Evolutionary conservation across 2,888 invertebrate species (phyloP).

Genomic region (Agelastica alni): DNA sequence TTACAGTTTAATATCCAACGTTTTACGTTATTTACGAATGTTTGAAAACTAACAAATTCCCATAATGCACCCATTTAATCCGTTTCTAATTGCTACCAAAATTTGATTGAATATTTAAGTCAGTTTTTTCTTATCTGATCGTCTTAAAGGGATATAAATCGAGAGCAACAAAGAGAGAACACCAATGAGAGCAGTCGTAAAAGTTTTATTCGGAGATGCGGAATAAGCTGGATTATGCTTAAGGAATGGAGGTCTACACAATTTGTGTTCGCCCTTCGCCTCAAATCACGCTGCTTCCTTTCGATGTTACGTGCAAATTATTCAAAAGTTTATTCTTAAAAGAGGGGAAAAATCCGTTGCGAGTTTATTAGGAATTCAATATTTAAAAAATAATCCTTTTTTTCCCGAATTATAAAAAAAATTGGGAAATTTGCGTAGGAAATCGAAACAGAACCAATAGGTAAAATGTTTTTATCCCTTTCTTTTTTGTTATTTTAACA

Average conservation of each 20-base stretch:
- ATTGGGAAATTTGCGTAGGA: too few species aligned
- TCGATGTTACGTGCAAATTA: slow-evolving; percentile 18
- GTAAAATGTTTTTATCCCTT: too few species aligned
- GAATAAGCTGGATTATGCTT: slow-evolving; percentile 15
- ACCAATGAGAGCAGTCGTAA: slow-evolving; percentile 12
- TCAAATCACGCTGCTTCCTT: slow-evolving; percentile 18
- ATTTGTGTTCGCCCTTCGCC: slow-evolving; percentile 13
- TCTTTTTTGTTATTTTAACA: too few species aligned
- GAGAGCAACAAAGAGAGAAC: slow-evolving; percentile 11
- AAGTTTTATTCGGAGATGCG: slow-evolving; percentile 13
- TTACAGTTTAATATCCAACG: too few species aligned
- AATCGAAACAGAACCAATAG: too few species aligned
- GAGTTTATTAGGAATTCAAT: slow-evolving; percentile 14
- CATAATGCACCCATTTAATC: slow-evolving; percentile 2
- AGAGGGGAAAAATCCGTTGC: slow-evolving; percentile 9
- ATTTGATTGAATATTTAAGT: slow-evolving; percentile 14
- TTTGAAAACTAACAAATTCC: too few species aligned
- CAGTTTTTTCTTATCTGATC: slow-evolving; percentile 5
- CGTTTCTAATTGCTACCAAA: slow-evolving; percentile 7
- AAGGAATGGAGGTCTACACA: slow-evolving; percentile 18
- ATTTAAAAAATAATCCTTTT: slow-evolving; percentile 2
- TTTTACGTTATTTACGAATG: too few species aligned
- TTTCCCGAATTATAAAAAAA: too few species aligned
- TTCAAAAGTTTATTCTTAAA: slow-evolving; percentile 17
- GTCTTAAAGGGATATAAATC: slow-evolving; percentile 6